Base-by-base conservation (phyloP, 2,888 invertebrate species). In the Chironomus tentans region DNA sequence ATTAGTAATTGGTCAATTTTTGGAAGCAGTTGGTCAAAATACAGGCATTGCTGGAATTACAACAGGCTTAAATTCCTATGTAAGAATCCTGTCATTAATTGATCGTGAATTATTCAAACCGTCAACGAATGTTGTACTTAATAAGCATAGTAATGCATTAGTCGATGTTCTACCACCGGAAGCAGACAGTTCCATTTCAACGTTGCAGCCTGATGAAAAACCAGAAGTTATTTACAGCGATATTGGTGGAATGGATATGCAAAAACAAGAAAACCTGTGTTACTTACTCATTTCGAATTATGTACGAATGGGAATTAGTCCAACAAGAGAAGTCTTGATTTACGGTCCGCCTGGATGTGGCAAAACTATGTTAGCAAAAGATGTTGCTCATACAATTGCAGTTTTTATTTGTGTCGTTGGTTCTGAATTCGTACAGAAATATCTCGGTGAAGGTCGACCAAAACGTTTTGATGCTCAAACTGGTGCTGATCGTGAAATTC, bases 271-370 rank as follows among this genome's bases (percentile, higher is more conserved):
- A 84, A 98, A 99, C 80, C 87, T n/a, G 97, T 76, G 99, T 99
- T 99, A 0, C 86, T 99, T 18, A 99, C 98, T 18, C 99, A 99
- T 83, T 98, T 98, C 81, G 99, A 99, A 84, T 86, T 99, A 62
- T 99, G 99, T 85, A 83, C 98, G 99, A 87, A 94, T 95, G 81
- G 98, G 99, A 84, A 99, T 99, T 81, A 98, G 99, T 83, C 99
- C 99, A 0, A 99, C 99, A 0, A 87, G 97, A 21, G 98, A 98
- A 79, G 99, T 99, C 1, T 89, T 99, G 48, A 96, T 99, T 97
- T 99, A 95, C 81, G 99, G 99, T 0, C 99, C 99, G n/a, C 98
- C 99, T 0, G 94, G 99, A 1, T 98, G 98, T 84, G 99, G 99
- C 38, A 99, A 99, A 86, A 99, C 99, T 76, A 98, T 99, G 98